These are phyloP conservation scores for Lasioglossum albipes DNA, from an alignment of 1,140 invertebrate genomes.

Conservation along the genomic window DNA sequence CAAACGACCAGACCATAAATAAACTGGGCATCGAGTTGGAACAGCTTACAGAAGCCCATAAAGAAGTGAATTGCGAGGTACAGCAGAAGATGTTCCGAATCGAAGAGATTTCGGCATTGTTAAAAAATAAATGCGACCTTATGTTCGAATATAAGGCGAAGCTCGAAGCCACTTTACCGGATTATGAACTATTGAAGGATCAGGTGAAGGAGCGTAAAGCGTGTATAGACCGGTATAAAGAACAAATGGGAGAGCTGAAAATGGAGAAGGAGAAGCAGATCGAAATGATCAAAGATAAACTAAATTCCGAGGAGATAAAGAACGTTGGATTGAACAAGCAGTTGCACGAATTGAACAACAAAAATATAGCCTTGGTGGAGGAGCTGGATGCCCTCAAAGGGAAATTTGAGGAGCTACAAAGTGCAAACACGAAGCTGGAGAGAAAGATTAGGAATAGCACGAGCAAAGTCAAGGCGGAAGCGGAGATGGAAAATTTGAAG, in stretches of 20 bases:
- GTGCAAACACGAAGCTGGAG: conserved; percentile 62
- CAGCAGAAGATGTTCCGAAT: conserved; percentile 58
- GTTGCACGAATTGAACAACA: conserved; percentile 61
- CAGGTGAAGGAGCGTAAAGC: conserved; percentile 60
- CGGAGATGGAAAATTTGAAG: conserved; percentile 61
- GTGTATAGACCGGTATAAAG: conserved; percentile 65
- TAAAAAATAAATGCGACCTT: conserved; percentile 74
- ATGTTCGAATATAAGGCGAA: conserved; percentile 72
- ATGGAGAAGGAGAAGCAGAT: conserved; percentile 53
- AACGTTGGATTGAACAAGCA: conserved; percentile 62
- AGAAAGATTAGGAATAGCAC: conserved; percentile 70
- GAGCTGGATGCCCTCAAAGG: conserved; percentile 58
- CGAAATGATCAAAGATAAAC: conserved; percentile 56
- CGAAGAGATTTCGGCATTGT: conserved; percentile 63
- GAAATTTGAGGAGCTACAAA: conserved; percentile 45
- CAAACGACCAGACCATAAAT: conserved; percentile 43
- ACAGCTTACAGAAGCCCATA: conserved; percentile 49
- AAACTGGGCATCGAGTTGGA: conserved; percentile 57
- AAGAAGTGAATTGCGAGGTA: conserved; percentile 59
- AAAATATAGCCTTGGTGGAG: conserved; percentile 48
- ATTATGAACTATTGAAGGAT: conserved; percentile 68
- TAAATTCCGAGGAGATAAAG: conserved; percentile 60
- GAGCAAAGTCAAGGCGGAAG: conserved; percentile 60
- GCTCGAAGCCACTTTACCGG: conserved; percentile 66
- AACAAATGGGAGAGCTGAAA: conserved; percentile 63